Evolutionary conservation across 92 coral and sea anemone genomes (phyloP).

Genomic region (Epizoanthus ramosus): DNA sequence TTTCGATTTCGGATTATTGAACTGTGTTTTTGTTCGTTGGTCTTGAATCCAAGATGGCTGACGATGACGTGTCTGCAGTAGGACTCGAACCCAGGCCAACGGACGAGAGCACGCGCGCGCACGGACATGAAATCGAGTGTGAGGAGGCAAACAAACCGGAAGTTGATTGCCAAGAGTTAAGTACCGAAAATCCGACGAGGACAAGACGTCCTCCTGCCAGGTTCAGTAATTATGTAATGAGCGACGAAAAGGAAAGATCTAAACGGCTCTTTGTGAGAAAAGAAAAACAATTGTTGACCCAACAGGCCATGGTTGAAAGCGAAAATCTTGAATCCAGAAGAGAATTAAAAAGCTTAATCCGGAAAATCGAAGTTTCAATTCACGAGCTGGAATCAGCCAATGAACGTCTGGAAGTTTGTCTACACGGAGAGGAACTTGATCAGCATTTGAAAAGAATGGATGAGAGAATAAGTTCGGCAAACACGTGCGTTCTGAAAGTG

Average conservation of each 20-base stretch:
- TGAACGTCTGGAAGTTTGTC: constrained; percentile 33
- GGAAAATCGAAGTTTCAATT: constrained; percentile 42
- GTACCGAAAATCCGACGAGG: constrained; percentile 12
- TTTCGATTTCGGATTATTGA: constrained; percentile 17
- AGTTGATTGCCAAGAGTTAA: constrained; percentile 9
- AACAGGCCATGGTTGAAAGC: constrained; percentile 15
- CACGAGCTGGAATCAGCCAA: constrained; percentile 38
- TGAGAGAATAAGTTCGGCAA: constrained; percentile 5
- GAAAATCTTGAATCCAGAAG: constrained; percentile 16
- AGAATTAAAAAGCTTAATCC: constrained; percentile 18
- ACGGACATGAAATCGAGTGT: constrained; percentile 7
- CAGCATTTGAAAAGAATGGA: constrained; percentile 18
- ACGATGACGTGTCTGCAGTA: neutral
- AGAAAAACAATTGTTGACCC: constrained; percentile 15
- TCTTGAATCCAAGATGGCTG: constrained; percentile 13
- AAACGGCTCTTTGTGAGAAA: constrained; percentile 6
- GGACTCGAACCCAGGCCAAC: constrained; percentile 11
- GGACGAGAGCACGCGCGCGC: constrained; percentile 7
- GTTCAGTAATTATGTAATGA: constrained; percentile 7
- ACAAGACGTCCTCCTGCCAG: constrained; percentile 22
- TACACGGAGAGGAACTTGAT: constrained; percentile 42
- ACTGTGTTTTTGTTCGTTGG: constrained; percentile 7
- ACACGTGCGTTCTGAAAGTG: constrained; percentile 12
- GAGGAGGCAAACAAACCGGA: constrained; percentile 23
- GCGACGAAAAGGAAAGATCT: constrained; percentile 16